These are phyloP conservation scores for Megaustenia siamemsis DNA, from an alignment of 2,888 invertebrate species.

Conservation along the genomic window DNA sequence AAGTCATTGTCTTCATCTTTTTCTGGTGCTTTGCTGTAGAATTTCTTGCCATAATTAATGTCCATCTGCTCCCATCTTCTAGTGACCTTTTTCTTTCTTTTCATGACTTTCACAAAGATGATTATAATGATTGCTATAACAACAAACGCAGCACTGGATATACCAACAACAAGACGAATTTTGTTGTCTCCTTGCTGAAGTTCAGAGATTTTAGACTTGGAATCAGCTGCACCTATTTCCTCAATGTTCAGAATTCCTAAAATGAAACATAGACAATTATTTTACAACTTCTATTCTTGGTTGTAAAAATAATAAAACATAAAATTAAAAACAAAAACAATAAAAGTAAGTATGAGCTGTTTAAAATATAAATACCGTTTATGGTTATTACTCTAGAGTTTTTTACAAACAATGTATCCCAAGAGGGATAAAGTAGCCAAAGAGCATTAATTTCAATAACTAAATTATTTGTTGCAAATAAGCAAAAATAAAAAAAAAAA, in stretches of 20 bases:
- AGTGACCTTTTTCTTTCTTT: conserved; percentile 37
- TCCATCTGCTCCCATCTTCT: conserved; percentile 61
- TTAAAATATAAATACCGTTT: no score
- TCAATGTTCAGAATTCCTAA: conserved; percentile 55
- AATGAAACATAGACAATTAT: neutral
- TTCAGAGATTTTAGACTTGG: conserved; percentile 32
- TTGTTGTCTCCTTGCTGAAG: conserved; percentile 49
- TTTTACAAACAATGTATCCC: no score
- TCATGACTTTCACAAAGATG: conserved; percentile 29
- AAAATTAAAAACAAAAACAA: neutral
- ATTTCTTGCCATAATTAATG: conserved; percentile 61
- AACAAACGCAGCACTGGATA: conserved; percentile 47
- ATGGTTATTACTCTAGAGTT: no score
- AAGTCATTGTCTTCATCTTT: conserved; percentile 60
- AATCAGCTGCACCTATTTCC: conserved; percentile 32
- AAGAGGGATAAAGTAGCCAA: no score
- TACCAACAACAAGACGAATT: conserved; percentile 55
- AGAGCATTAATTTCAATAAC: no score
- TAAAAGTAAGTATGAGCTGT: no score
- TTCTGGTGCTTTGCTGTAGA: conserved; percentile 59
- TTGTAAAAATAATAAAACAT: neutral
- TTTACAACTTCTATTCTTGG: neutral
- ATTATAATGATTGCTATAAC: conserved; percentile 39
- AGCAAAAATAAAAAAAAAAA: no score
- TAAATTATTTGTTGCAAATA: no score